These are phyloP conservation scores for Polydrusus pterygomalis DNA, from an alignment of 2,888 invertebrate species.

Conservation along the genomic window DNA sequence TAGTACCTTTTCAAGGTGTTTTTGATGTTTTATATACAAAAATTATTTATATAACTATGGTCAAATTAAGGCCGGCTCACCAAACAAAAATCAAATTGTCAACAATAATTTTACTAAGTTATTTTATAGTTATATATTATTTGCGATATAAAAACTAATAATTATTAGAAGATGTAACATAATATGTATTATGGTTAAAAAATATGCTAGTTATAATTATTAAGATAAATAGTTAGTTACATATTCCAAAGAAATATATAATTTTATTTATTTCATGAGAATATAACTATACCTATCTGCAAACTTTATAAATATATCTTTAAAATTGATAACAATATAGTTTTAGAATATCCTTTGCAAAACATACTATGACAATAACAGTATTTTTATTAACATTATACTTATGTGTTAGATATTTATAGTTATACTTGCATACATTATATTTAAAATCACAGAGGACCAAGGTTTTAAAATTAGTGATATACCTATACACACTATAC, in stretches of 20 bases:
- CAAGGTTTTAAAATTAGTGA: constrained; percentile 16
- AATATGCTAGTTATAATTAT: not conserved
- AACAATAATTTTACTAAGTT: not conserved
- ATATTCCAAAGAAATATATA: too few relatives aligned
- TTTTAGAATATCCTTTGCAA: constrained; percentile 26
- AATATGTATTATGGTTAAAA: not conserved
- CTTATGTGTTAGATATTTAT: constrained; percentile 4
- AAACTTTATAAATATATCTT: not conserved
- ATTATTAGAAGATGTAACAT: too few relatives aligned
- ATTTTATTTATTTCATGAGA: too few relatives aligned
- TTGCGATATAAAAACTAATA: too few relatives aligned
- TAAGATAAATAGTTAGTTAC: too few relatives aligned
- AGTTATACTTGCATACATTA: constrained; percentile 7
- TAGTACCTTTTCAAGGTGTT: constrained; percentile 13
- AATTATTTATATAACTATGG: not conserved
- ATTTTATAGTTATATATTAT: too few relatives aligned
- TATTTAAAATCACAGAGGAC: constrained; percentile 27
- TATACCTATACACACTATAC: too few relatives aligned
- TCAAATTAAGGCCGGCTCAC: not conserved
- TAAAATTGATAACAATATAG: constrained; percentile 16
- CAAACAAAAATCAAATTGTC: not conserved
- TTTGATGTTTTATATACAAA: not conserved
- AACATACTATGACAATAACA: constrained; percentile 6
- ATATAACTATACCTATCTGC: not conserved
- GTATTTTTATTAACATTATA: not conserved